phyloP scores from a whole-genome alignment of 2,888 invertebrate species.

The Eugnorisma glareosa region DNA sequence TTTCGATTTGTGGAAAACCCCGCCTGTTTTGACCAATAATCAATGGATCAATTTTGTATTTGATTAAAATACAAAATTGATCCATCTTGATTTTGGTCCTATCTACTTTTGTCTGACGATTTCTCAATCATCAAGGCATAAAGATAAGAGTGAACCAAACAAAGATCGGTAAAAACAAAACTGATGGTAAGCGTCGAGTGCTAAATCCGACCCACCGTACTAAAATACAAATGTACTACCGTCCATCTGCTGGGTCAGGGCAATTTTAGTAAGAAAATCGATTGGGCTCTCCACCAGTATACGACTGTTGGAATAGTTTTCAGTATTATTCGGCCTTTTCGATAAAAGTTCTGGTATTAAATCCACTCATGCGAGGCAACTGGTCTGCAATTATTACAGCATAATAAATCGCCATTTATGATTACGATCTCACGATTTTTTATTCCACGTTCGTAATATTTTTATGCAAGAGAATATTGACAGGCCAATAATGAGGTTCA shows the following conservation, averaged over 20 bases:
- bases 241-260: not conserved
- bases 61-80: not conserved
- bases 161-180: conserved; percentile 9
- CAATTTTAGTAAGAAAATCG: conserved; percentile 15
- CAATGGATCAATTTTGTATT: no score
- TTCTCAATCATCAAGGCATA: not conserved
- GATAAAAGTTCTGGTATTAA: conserved; percentile 25
- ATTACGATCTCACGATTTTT: conserved; percentile 37
- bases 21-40: not conserved
- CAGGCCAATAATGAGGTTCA: conserved; percentile 41
- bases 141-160: not conserved
- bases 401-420: conserved; percentile 29
- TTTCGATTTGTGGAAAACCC: not conserved
- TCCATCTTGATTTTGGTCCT: not conserved
- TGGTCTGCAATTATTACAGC: conserved; percentile 22
- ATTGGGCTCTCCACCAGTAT: not conserved
- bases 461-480: conserved; percentile 32
- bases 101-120: not conserved
- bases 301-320: not conserved
- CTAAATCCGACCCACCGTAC: not conserved
- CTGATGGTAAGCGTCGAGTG: not conserved
- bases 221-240: conserved; percentile 8
- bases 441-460: conserved; percentile 21
- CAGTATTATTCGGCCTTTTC: not conserved
- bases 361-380: conserved; percentile 8